A percentile compares a stretch with the other conserved stretches of the same genome.
phyloP scores from a whole-genome alignment of 1,140 invertebrate genomes.

The Drosophila subobscura region DNA sequence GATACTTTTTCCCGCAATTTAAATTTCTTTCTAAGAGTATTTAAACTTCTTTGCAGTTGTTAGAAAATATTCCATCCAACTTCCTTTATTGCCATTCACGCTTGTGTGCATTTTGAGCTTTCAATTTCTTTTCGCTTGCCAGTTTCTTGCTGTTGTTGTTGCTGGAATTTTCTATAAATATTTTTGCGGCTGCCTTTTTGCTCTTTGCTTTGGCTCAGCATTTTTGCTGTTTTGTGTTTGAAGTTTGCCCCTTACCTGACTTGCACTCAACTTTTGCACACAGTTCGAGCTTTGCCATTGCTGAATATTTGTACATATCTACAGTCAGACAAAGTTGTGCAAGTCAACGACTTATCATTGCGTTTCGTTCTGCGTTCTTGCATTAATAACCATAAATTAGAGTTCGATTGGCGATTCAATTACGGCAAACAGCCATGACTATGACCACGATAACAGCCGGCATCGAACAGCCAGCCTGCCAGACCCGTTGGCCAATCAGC shows the following conservation, averaged over 20 bases:
- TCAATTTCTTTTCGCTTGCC: constrained; percentile 49
- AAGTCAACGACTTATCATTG: constrained; percentile 27
- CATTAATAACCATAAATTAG: constrained; percentile 76
- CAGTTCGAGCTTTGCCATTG: constrained; percentile 20
- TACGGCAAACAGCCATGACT: constrained; percentile 61
- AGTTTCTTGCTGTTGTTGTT: constrained; percentile 29
- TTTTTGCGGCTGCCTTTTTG: constrained; percentile 66
- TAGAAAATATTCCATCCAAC: constrained; percentile 11
- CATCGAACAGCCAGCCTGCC: constrained; percentile 49
- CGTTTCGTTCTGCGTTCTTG: constrained; percentile 1
- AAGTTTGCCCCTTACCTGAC: constrained; percentile 41
- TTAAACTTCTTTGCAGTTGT: constrained; percentile 6
- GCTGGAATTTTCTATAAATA: constrained; percentile 71
- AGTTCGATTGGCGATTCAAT: constrained; percentile 69
- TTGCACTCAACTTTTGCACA: constrained; percentile 47
- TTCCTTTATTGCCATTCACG: constrained; percentile 62
- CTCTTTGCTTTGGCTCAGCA: constrained; percentile 17
- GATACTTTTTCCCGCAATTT: not conserved
- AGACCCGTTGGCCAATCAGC: constrained; percentile 63
- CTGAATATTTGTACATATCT: constrained; percentile 20
- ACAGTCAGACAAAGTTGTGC: constrained; percentile 26
- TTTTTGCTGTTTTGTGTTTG: constrained; percentile 37
- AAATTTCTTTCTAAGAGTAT: constrained; percentile 38
- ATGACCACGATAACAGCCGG: constrained; percentile 38
- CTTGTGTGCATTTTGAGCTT: constrained; percentile 73